A percentile compares a stretch with the other conserved stretches of the same genome.
Evolutionary conservation across 2,113 vertebrate species (phyloP).

Genomic region (Carassius gibelio): DNA sequence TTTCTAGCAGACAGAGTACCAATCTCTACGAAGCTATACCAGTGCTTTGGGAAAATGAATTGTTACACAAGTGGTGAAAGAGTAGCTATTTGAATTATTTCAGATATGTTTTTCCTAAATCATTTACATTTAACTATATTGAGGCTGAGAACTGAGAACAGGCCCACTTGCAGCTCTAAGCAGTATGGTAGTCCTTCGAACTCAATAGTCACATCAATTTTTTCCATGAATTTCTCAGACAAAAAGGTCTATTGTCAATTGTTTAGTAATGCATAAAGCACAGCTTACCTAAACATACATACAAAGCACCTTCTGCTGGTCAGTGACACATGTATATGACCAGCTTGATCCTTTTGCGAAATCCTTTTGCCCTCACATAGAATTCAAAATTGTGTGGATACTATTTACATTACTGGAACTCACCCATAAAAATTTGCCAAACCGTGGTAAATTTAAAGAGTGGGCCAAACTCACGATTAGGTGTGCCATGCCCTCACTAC

Average conservation of each 20-base stretch:
- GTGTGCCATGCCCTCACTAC: background rate
- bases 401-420: background rate
- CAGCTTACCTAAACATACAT: background rate
- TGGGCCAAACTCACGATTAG: background rate
- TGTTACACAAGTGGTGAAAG: conserved; percentile 9
- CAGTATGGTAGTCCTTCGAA: background rate
- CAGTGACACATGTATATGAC: background rate
- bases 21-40: conserved; percentile 37
- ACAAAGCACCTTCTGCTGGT: too few relatives aligned
- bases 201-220: background rate
- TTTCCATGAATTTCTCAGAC: background rate
- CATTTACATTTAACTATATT: background rate
- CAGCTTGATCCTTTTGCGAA: too few relatives aligned
- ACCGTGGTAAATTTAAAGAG: background rate
- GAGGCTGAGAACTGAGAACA: background rate
- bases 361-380: background rate
- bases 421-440: background rate
- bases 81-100: background rate
- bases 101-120: background rate
- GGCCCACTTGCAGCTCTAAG: background rate
- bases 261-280: background rate
- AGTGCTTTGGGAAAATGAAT: conserved; percentile 31
- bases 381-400: background rate
- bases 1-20: conserved; percentile 23
- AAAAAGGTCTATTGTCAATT: background rate